Evolutionary conservation across 1,140 invertebrate genomes (phyloP), one percentile per base, ranked within the genome.

Genomic region (Helicorthomorpha holstii): DNA sequence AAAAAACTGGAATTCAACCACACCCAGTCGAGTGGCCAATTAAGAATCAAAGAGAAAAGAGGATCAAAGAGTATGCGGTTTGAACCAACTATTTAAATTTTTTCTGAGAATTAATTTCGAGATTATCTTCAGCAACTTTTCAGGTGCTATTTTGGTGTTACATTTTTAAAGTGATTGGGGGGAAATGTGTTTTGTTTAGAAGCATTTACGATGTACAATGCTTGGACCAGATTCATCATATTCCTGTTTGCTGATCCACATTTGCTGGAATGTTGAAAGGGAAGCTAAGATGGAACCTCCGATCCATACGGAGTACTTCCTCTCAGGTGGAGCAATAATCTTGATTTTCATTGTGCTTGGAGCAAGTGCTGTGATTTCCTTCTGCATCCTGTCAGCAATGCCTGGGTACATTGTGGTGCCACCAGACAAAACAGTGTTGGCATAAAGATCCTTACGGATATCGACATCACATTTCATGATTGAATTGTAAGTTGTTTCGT

Each of bases 371-470:
- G 75, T 73, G 55, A 70, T 71, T 54, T 70, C 66, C 64, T 71
- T 69, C 48, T 49, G 22, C 48, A 49, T 26, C 34, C 69, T 57
- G 54, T 71, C 69, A 50, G 65, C 67, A 56, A 69, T 67, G 49
- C 69, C 70, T 7, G 73, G 72, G 58, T 65, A 74, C 70, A 73
- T 72, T 47, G 70, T 73, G 58, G 69, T 70, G 52, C 73, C 73
- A 52, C 73, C 73, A 50, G 73, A 75, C 49, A 74, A 68, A 58
- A 89, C 85, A 58, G 83, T 89, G 78, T 92, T 92, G 72, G 77
- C 75, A 60, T 78, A 79, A 62, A 79, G 64, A 72, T 91, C 87
- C 75, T 76, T 77, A 64, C 73, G 67, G 58, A 67, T 68, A 48
- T 69, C 66, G 44, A 69, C 61, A 52, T 69, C 69, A 55, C 74